Base-by-base conservation (phyloP, 1,140 invertebrate genomes). In the Procambarus virginalis region DNA sequence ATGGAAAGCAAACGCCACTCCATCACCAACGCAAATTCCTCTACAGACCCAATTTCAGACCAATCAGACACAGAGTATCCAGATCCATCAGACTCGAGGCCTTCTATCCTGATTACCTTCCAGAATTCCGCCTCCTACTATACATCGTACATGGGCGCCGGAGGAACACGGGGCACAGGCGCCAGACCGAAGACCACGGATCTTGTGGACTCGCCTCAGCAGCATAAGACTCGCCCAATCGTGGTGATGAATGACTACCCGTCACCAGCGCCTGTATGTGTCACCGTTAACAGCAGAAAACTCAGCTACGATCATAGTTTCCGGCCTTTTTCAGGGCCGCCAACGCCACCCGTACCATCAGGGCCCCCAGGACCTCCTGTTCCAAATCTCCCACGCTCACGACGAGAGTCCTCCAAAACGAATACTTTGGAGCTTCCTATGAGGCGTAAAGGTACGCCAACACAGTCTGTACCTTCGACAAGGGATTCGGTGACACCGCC, bases 241-340 rank as follows among this genome's bases (percentile, higher is more conserved):
- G 87, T 89, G n/a, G 60, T 89, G 3, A 89, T 89, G 87, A 89
- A 89, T 22, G 87, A 89, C 20, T 89, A 89, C 55, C 87, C 87
- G 12, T 48, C 70, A 14, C 87, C 87, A n/a, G 73, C 68, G 10
- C 87, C 87, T 22, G 87, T 89, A 6, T 51, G 80, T 12, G 87
- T 89, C 58, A 75, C 87, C 5, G 81, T 89, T 55, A 89, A 78
- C 46, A 77, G 46, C 22, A 73, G 81, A 14, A 89, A 89, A 49
- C 81, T 80, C 14, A 89, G 46, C 22, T 70, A 34, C 14, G 81
- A 89, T 34, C 80, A 68, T 3, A 14, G 45, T 5, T 89, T 68
- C 75, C 14, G 68, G 12, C 55, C 87, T 1, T 84, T 68, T 46
- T 84, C 82, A 0, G 82, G 82, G 1, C 70, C 80, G 1, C 80